Percentiles rank a stretch among this genome's conserved stretches.
Evolutionary conservation across 2,113 vertebrate genomes (phyloP).

Genomic region (Cinclus cinclus): DNA sequence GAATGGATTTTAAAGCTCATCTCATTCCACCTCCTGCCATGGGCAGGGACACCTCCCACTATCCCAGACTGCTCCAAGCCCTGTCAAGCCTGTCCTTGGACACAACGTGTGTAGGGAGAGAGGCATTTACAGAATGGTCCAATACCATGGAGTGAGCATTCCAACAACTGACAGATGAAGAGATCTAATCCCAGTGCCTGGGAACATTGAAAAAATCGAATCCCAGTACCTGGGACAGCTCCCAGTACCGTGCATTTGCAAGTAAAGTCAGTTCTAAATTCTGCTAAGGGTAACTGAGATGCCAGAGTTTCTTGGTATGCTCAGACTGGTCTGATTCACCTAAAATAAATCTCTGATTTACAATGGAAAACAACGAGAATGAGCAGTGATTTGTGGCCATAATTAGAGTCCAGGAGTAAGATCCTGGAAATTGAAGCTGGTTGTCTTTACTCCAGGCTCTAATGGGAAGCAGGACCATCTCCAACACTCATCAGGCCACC

Average conservation of each 20-base stretch:
- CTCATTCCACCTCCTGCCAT: neutral
- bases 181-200: neutral
- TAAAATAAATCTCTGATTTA: neutral
- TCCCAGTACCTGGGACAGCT: neutral
- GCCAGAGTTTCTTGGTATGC: neutral
- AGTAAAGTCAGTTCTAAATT: neutral
- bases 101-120: rapidly evolving
- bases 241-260: neutral
- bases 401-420: neutral
- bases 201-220: neutral
- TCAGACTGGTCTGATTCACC: neutral
- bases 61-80: neutral
- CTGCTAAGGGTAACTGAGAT: neutral
- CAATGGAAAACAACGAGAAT: neutral
- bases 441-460: neutral
- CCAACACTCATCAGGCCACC: neutral
- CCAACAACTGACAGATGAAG: neutral
- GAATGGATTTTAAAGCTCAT: neutral
- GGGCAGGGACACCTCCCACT: neutral
- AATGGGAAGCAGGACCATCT: neutral
- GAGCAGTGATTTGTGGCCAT: neutral
- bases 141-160: neutral
- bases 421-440: neutral
- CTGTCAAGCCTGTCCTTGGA: neutral
- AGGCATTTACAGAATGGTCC: neutral